Base-by-base conservation (phyloP, 2,888 invertebrate species). In the Drosophila neoperkinsi region DNA sequence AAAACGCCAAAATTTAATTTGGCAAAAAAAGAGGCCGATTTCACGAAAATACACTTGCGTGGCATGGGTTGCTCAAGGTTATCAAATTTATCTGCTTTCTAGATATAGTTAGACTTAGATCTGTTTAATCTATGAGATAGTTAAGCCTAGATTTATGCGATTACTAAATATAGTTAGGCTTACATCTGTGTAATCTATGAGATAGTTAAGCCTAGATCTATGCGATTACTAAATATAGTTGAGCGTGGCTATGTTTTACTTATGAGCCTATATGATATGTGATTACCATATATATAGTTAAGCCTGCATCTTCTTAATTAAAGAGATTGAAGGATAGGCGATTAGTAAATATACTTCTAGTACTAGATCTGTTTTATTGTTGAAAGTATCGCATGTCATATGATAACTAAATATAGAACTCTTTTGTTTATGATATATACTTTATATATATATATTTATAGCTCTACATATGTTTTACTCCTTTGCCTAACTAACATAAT, bases 1-100 rank as follows among this genome's bases (percentile, higher is more conserved):
- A 71, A 78, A 46, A 4, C 9, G 46, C 28, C 25, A 16, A 46
- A 77, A 74, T 64, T 60, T 41, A 59, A 68, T 51, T 63, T 56
- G 57, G 53, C 49, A 36, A 56, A 53, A 56, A 50, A 71, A 60
- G 59, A 56, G 65, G 34, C 77, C 34, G 25, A 33, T 57, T 25
- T 18, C 43, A 13, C 21, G 43, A 5, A 21, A 43, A 11, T 11
- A 11, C 43, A 11, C 21, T 43, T 21, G 6, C 16, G 2, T 36
- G 16, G 41, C 41, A 41, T 25, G 21, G 46, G 2, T 16, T 46
- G 13, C 0, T 46, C 4, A 25, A 46, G 21, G 21, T 21, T 4
- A 16, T 28, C 28, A 28, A 28, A 28, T 28, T 28, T 28, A 28
- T 28, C 28, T 16, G 16, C 1, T 11, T 21, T 43, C n/a, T 16